These are phyloP conservation scores for Drosophila murphyi DNA, from an alignment of 1,140 invertebrate species.

Conservation along the genomic window DNA sequence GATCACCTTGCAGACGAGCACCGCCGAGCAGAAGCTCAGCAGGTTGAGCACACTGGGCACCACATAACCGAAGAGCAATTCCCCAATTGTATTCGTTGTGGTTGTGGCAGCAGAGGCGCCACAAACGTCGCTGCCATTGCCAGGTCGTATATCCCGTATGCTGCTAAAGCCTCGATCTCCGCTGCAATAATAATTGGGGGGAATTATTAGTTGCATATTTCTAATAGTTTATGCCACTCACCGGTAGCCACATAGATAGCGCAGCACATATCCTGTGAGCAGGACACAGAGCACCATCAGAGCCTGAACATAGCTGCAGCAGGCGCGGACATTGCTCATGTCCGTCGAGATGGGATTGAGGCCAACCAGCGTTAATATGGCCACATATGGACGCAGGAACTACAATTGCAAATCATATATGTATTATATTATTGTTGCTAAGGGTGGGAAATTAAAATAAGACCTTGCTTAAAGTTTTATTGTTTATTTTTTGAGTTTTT, in stretches of 20 bases:
- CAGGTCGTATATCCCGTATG: conserved; percentile 83
- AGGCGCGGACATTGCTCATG: conserved; percentile 86
- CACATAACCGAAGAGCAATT: conserved; percentile 90
- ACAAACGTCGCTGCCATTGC: conserved; percentile 54
- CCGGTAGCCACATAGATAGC: conserved; percentile 92
- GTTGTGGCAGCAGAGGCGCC: background rate
- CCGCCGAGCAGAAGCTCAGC: conserved; percentile 90
- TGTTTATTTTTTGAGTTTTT: no score
- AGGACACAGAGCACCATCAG: conserved; percentile 88
- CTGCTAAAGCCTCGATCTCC: conserved; percentile 91
- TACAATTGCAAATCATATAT: conserved; percentile 43
- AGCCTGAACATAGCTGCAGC: conserved; percentile 89
- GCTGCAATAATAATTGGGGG: conserved; percentile 83
- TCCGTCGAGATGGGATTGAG: conserved; percentile 89
- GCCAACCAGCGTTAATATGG: conserved; percentile 90
- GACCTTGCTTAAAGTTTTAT: no score
- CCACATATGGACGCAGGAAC: conserved; percentile 90
- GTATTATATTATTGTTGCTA: no score
- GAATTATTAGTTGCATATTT: background rate
- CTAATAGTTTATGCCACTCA: conserved; percentile 67
- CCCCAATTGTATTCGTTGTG: conserved; percentile 86
- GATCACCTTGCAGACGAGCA: conserved; percentile 91
- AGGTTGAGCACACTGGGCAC: conserved; percentile 92
- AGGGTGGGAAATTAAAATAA: no score
- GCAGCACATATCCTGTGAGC: conserved; percentile 89